Percentiles rank a stretch among this genome's conserved stretches.
These are phyloP conservation scores for Cataglyphis altisquamis DNA, from an alignment of 2,888 invertebrate species.

Conservation along the genomic window DNA sequence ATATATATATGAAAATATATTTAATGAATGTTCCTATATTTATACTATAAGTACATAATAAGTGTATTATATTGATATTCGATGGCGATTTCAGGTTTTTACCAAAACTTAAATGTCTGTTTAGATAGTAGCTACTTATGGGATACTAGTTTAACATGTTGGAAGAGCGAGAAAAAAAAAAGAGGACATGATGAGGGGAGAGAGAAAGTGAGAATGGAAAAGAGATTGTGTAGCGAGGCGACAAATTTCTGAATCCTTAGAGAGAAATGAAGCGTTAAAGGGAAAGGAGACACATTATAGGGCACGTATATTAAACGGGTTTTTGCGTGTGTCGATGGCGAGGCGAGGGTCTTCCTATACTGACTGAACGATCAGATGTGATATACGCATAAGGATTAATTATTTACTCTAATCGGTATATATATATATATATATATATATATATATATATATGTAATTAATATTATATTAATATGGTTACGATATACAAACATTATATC, in stretches of 20 bases:
- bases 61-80: constrained; percentile 85
- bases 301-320: constrained; percentile 57
- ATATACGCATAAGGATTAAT: constrained; percentile 86
- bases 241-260: constrained; percentile 52
- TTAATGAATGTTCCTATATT: constrained; percentile 87
- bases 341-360: constrained; percentile 86
- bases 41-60: constrained; percentile 84
- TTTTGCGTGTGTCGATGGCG: constrained; percentile 78
- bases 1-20: constrained; percentile 84
- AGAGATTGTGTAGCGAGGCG: constrained; percentile 26
- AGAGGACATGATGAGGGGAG: constrained; percentile 19
- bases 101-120: constrained; percentile 82
- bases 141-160: constrained; percentile 68
- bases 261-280: constrained; percentile 40
- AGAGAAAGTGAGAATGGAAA: constrained; percentile 29
- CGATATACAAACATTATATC: constrained; percentile 83
- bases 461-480: constrained; percentile 77
- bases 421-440: constrained; percentile 74
- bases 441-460: constrained; percentile 78
- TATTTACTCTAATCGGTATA: constrained; percentile 82
- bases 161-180: constrained; percentile 68
- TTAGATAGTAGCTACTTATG: constrained; percentile 79
- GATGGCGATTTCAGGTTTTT: constrained; percentile 85
- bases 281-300: constrained; percentile 39
- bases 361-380: constrained; percentile 87